These are phyloP conservation scores for Heliconius cydno DNA, from an alignment of 2,888 invertebrate species.

Conservation along the genomic window DNA sequence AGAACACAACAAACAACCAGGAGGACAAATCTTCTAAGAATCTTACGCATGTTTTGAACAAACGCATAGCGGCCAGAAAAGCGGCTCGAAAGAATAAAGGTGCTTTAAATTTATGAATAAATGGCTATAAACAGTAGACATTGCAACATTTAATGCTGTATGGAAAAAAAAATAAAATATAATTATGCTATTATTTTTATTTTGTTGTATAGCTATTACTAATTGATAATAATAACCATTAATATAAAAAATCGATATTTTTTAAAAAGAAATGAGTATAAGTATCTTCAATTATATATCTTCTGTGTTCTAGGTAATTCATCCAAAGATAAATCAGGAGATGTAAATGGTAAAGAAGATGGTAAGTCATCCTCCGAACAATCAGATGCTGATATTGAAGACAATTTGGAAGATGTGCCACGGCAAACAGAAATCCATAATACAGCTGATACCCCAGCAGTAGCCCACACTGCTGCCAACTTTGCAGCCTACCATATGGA, in stretches of 20 bases:
- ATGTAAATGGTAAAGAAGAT: conserved; percentile 68
- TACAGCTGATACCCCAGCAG: conserved; percentile 59
- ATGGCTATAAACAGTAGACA: neutral
- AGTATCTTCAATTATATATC: neutral
- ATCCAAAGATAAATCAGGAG: conserved; percentile 64
- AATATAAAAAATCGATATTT: neutral
- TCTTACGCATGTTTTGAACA: conserved; percentile 84
- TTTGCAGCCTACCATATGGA: conserved; percentile 83
- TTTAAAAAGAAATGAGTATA: neutral
- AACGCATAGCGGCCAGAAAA: conserved; percentile 83
- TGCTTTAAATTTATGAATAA: neutral
- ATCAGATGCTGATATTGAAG: conserved; percentile 92
- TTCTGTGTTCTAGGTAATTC: conserved; percentile 65
- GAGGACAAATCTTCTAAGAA: conserved; percentile 85
- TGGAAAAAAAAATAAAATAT: too few relatives aligned
- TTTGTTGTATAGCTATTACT: too few relatives aligned
- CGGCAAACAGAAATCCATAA: conserved; percentile 60
- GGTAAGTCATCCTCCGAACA: conserved; percentile 86
- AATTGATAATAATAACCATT: neutral
- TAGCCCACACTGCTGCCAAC: conserved; percentile 75
- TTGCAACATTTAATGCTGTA: too few relatives aligned
- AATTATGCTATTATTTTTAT: too few relatives aligned
- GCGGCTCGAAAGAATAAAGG: conserved; percentile 75
- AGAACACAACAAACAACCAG: conserved; percentile 76
- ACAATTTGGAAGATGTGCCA: conserved; percentile 86